phyloP scores from a whole-genome alignment of 1,140 invertebrate species.

The Acromyrmex heyeri region DNA sequence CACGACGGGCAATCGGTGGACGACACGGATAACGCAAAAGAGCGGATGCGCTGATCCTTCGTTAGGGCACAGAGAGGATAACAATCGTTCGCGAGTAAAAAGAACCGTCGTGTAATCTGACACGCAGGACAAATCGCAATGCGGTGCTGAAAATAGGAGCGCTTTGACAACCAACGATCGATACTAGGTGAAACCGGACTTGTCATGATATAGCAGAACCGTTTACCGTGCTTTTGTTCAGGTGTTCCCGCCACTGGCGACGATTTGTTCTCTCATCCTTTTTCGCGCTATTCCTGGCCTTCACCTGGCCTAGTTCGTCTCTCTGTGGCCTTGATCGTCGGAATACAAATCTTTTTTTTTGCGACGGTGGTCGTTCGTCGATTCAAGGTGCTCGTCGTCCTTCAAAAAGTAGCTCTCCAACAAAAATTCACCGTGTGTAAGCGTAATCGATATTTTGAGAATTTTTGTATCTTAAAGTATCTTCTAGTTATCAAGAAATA shows the following conservation, averaged over 20 bases:
- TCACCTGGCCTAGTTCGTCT: background rate
- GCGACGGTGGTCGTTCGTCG: background rate
- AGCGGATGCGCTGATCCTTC: background rate
- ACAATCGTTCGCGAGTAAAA: constrained; percentile 11
- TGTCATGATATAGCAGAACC: background rate
- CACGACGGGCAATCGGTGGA: background rate
- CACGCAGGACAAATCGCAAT: constrained; percentile 71
- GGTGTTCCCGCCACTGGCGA: background rate
- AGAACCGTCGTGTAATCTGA: constrained; percentile 71
- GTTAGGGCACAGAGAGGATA: too few relatives aligned
- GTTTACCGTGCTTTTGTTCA: constrained; percentile 14
- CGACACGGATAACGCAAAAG: background rate
- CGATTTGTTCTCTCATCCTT: background rate
- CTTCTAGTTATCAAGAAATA: background rate
- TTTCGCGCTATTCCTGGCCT: background rate
- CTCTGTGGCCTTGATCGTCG: background rate
- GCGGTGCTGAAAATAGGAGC: constrained; percentile 80
- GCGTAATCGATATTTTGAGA: background rate
- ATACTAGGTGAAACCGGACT: constrained; percentile 70
- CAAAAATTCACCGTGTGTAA: background rate
- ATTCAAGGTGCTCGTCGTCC: background rate
- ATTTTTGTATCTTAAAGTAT: background rate
- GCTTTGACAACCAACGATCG: constrained; percentile 71
- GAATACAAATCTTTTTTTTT: background rate
- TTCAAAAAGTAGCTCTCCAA: background rate